Conservation (phyloP, 2,113 vertebrate genomes). For the Dipodomys ordii region DNA sequence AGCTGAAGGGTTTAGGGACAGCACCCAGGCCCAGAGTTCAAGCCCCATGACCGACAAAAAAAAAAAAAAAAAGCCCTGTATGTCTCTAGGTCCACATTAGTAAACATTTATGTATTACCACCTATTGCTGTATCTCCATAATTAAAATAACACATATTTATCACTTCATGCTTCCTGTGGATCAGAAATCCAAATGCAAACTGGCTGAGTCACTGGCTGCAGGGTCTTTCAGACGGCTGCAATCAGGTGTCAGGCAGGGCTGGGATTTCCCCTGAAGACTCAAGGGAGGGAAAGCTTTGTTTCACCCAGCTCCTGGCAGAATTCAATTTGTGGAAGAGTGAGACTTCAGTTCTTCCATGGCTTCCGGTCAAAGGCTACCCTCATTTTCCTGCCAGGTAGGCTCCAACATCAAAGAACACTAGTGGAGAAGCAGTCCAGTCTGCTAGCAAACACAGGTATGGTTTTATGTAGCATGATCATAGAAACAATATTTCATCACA, state of each 20-base stretch:
- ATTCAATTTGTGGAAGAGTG: slow-evolving; percentile 28
- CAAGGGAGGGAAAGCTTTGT: neutral
- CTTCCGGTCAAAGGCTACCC: neutral
- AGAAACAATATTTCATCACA: neutral
- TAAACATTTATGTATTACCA: neutral
- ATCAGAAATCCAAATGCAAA: neutral
- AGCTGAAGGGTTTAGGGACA: too few species aligned
- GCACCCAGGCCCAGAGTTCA: too few species aligned
- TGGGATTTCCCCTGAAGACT: slow-evolving; percentile 12
- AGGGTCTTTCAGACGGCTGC: neutral
- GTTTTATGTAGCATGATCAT: neutral
- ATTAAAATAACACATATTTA: neutral
- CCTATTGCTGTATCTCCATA: neutral
- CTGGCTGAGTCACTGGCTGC: neutral
- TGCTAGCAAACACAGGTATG: neutral
- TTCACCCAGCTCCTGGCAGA: neutral
- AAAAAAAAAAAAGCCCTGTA: neutral
- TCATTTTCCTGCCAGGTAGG: neutral
- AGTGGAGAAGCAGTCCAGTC: neutral
- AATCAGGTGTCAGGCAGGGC: neutral
- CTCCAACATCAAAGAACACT: neutral
- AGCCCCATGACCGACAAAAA: too few species aligned
- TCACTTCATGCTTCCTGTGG: neutral
- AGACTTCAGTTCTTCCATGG: neutral
- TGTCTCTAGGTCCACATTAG: neutral